Evolutionary conservation across 2,113 vertebrate species (phyloP).

Genomic region (Stomatorhinus ivindoensis): DNA sequence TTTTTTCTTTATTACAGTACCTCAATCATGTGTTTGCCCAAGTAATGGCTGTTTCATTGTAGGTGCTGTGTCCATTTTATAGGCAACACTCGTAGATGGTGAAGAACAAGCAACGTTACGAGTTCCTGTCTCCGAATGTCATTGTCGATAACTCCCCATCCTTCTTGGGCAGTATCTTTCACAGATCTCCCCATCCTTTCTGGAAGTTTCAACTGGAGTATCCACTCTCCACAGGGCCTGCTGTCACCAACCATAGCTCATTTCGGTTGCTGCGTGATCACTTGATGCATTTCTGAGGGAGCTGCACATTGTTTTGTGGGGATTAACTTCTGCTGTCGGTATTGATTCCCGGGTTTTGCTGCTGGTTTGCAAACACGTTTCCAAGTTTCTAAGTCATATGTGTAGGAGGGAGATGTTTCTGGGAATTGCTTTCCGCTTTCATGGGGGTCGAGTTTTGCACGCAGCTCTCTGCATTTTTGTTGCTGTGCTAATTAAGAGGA

Average conservation of each 20-base stretch:
- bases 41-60: neutral
- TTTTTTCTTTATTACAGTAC: neutral
- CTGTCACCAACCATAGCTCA: neutral
- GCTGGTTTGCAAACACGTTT: neutral
- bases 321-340: neutral
- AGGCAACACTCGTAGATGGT: neutral
- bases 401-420: neutral
- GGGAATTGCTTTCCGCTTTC: neutral
- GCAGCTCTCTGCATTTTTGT: neutral
- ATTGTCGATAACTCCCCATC: neutral
- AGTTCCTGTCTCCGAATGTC: neutral
- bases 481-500: neutral
- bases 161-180: neutral
- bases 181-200: neutral
- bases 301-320: neutral
- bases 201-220: neutral
- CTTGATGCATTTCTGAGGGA: neutral
- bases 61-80: neutral
- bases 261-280: neutral
- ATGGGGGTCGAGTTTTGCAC: neutral
- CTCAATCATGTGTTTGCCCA: neutral
- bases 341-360: neutral
- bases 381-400: neutral
- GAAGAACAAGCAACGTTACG: neutral
- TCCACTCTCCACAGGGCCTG: neutral